phyloP scores from a whole-genome alignment of 2,797 vertebrate species.

The Darevskia nairensis region DNA sequence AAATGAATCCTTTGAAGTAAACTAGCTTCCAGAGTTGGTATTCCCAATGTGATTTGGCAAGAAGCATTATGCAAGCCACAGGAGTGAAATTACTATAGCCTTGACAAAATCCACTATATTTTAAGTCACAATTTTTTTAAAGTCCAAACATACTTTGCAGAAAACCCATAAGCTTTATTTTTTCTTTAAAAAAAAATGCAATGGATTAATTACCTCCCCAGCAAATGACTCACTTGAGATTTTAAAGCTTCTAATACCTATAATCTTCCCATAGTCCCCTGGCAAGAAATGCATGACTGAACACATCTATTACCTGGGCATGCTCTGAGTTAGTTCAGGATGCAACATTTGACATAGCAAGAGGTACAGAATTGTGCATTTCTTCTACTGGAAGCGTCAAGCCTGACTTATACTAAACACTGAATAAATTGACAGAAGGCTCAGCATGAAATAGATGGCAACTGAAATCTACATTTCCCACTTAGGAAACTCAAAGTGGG shows the following conservation, averaged over 20 bases:
- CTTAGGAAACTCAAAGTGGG: conserved; percentile 30
- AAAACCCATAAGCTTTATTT: conserved; percentile 35
- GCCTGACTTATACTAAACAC: conserved; percentile 50
- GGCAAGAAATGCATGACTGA: conserved; percentile 23
- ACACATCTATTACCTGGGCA: not conserved
- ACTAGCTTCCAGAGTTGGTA: not conserved
- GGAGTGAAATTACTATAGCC: conserved; percentile 30
- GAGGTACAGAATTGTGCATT: not conserved
- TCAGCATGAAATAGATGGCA: conserved; percentile 39
- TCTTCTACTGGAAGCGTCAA: conserved; percentile 3
- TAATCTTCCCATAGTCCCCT: conserved; percentile 48
- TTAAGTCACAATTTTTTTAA: not conserved
- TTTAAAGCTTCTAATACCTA: conserved; percentile 65
- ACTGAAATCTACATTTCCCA: conserved; percentile 32
- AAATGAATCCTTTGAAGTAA: conserved; percentile 4
- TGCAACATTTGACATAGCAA: conserved; percentile 24
- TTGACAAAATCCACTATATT: conserved; percentile 17
- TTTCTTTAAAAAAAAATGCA: conserved; percentile 35
- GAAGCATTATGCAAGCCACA: not conserved
- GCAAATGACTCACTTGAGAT: conserved; percentile 65
- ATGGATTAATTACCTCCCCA: conserved; percentile 66
- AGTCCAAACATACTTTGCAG: conserved; percentile 13
- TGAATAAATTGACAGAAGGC: conserved; percentile 35
- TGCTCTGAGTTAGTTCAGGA: conserved; percentile 39
- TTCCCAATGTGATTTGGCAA: not conserved